phyloP scores from a whole-genome alignment of 1,140 invertebrate species.

The Odontomachus brunneus region DNA sequence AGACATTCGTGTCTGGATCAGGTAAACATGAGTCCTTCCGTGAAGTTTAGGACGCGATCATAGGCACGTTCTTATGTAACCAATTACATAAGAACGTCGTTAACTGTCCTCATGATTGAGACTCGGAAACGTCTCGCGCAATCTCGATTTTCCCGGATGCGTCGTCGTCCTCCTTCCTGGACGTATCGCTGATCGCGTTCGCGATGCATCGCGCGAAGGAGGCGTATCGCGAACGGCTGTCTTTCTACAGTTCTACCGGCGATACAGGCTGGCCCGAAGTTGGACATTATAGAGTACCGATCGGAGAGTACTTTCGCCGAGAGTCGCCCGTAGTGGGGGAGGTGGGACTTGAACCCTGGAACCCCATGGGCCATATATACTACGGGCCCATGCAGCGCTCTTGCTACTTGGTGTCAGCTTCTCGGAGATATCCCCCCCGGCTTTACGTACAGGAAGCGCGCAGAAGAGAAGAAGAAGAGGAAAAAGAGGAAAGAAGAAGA shows the following conservation, averaged over 20 bases:
- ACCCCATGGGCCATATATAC: conserved; percentile 80
- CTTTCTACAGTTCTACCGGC: conserved; percentile 64
- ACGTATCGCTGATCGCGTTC: background rate
- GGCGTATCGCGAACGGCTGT: conserved; percentile 50
- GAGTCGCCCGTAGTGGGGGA: conserved; percentile 79
- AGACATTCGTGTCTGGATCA: too few relatives aligned
- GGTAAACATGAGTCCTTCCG: too few relatives aligned
- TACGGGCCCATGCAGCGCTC: conserved; percentile 77
- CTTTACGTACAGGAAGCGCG: conserved; percentile 52
- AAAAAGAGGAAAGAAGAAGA: too few relatives aligned
- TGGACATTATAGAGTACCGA: conserved; percentile 72
- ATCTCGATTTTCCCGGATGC: background rate
- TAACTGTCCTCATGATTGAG: too few relatives aligned
- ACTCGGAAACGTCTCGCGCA: background rate
- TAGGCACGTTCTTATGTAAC: too few relatives aligned
- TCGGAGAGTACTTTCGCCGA: conserved; percentile 82
- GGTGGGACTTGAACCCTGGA: conserved; percentile 80
- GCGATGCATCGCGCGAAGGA: conserved; percentile 35
- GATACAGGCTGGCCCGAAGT: conserved; percentile 63
- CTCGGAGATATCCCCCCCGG: conserved; percentile 72
- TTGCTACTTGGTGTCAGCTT: conserved; percentile 78
- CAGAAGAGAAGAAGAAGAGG: conserved; percentile 4
- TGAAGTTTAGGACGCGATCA: too few relatives aligned
- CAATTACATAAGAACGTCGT: too few relatives aligned
- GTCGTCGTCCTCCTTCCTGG: background rate